These are phyloP conservation scores for Paracanthobrama guichenoti DNA, from an alignment of 2,113 vertebrate species.

Conservation along the genomic window DNA sequence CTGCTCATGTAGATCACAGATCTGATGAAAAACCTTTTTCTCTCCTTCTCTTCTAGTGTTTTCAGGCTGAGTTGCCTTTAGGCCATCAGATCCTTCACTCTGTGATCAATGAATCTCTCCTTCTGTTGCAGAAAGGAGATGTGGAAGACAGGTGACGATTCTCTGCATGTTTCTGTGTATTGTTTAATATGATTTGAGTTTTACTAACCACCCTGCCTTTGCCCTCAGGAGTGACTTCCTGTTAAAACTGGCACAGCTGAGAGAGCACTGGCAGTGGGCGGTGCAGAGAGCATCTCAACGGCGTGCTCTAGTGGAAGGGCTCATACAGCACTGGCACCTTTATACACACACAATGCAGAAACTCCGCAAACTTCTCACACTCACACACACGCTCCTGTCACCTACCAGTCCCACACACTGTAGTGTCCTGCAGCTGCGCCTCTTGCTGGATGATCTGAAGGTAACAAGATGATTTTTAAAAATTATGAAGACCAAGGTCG, in stretches of 20 bases:
- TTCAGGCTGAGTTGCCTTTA: constrained; percentile 85
- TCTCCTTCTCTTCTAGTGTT: constrained; percentile 71
- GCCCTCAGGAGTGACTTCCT: constrained; percentile 81
- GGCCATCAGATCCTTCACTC: constrained; percentile 85
- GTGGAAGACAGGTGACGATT: constrained; percentile 81
- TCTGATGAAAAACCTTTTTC: too few relatives aligned
- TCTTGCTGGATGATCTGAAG: constrained; percentile 78
- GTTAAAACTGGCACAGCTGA: constrained; percentile 80
- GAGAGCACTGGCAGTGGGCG: constrained; percentile 84
- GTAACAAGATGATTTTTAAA: constrained; percentile 60
- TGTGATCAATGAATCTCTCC: constrained; percentile 80
- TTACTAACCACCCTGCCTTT: background rate
- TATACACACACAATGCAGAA: constrained; percentile 76
- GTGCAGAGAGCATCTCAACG: constrained; percentile 75
- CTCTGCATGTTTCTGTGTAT: background rate
- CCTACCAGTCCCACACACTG: constrained; percentile 72
- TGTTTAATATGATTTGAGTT: background rate
- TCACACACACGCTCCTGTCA: constrained; percentile 70
- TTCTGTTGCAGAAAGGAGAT: constrained; percentile 80
- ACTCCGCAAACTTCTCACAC: constrained; percentile 75
- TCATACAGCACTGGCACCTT: constrained; percentile 80
- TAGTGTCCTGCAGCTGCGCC: constrained; percentile 75
- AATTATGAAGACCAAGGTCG: background rate
- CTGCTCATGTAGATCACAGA: background rate
- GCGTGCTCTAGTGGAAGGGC: constrained; percentile 73